Evolutionary conservation across 2,113 vertebrate genomes (phyloP), one percentile per base, ranked within the genome.

Genomic region (Mesocricetus auratus): DNA sequence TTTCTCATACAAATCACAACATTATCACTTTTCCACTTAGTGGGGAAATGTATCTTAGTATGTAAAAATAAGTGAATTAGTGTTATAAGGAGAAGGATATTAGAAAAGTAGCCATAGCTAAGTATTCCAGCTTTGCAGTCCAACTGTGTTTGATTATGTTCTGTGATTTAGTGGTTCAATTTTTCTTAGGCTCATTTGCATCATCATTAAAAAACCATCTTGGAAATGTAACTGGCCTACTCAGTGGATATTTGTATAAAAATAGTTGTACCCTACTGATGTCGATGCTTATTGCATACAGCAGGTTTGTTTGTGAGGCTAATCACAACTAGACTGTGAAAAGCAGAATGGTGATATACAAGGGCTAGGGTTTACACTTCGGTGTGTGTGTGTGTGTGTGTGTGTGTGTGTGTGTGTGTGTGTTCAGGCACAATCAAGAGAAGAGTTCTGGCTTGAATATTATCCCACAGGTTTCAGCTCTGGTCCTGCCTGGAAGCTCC

Each of bases 51-150:
- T 50, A 68, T 26, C 31, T 81, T 92, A n/a, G 16, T 13, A 17
- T 88, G 83, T 36, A 42, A 56, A 73, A 42, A 68, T 53, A 89
- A 89, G 75, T 66, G 7, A 94, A 90, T 75, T 75, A 39, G 58
- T 85, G 71, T 24, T 66, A 10, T 62, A 29, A 94, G 12, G 92
- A 83, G n/a, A 90, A 77, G 62, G 42, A 73, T 66, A 85, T 4
- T 33, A 86, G 69, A 62, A 62, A 81, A 71, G 21, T 36, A 45
- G 31, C 33, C 26, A 7, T 82, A 69, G 79, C 66, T 90, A 45
- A 81, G 68, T 89, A 39, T 56, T 85, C 93, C 33, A n/a, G 36
- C n/a, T 77, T 24, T 91, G 33, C 1, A 82, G 62, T 88, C 33
- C 68, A 74, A 85, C 19, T 91, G 7, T 8, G 19, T 82, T 95